Evolutionary conservation across 2,888 invertebrate species (phyloP).

Genomic region (Sthenelais limicola): DNA sequence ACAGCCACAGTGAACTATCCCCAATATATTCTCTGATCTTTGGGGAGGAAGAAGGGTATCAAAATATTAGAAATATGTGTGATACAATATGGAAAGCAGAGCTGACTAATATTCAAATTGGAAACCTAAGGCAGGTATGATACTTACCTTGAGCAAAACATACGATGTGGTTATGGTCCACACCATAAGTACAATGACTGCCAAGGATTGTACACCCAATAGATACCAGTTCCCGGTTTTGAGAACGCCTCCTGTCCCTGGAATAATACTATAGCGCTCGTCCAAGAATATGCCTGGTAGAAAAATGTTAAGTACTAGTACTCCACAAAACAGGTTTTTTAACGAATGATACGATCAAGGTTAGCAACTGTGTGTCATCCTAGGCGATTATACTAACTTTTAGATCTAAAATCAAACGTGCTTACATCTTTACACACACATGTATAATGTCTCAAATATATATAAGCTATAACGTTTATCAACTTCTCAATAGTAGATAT

Average conservation of each 20-base stretch:
- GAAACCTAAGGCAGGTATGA: too few species aligned
- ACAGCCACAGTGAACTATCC: too few species aligned
- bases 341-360: too few species aligned
- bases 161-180: slow-evolving; percentile 86
- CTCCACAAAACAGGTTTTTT: too few species aligned
- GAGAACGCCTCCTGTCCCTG: slow-evolving; percentile 62
- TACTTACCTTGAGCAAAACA: slow-evolving; percentile 79
- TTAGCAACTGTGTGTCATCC: too few species aligned
- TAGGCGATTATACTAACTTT: neutral
- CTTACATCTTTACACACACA: neutral
- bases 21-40: too few species aligned
- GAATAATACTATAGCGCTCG: neutral
- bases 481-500: neutral
- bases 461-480: neutral
- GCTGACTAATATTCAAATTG: neutral
- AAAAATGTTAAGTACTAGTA: neutral
- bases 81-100: neutral
- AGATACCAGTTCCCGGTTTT: slow-evolving; percentile 88
- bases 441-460: neutral
- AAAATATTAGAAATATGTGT: neutral
- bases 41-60: neutral
- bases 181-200: slow-evolving; percentile 79
- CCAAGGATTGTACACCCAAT: slow-evolving; percentile 85
- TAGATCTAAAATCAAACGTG: neutral
- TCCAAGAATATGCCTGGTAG: slow-evolving; percentile 23